These are phyloP conservation scores for Carduelis carduelis DNA, from an alignment of 2,797 vertebrate species.

Conservation along the genomic window DNA sequence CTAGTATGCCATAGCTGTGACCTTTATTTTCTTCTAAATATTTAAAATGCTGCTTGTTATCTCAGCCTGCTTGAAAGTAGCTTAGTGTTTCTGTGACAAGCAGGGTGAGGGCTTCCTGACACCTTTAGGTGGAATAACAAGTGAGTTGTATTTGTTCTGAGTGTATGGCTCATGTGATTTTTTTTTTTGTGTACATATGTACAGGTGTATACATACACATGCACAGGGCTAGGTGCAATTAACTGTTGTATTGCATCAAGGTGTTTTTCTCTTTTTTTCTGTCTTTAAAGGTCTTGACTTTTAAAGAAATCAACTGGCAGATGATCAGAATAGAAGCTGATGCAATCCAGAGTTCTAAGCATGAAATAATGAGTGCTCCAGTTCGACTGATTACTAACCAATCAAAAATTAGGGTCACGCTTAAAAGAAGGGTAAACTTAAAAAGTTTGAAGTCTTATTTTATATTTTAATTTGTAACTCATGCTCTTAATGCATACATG, in stretches of 20 bases:
- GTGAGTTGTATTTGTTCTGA: background rate
- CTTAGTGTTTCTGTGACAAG: background rate
- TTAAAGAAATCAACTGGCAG: slow-evolving; percentile 99
- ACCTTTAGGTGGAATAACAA: background rate
- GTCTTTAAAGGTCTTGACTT: slow-evolving; percentile 88
- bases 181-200: background rate
- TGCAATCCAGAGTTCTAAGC: slow-evolving; percentile 93
- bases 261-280: slow-evolving; percentile 15
- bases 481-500: background rate
- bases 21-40: background rate
- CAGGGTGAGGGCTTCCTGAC: background rate
- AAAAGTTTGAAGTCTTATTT: background rate
- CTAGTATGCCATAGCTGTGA: background rate
- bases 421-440: slow-evolving; percentile 92
- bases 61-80: background rate
- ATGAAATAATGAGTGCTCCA: slow-evolving; percentile 94
- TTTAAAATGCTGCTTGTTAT: background rate
- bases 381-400: slow-evolving; percentile 98
- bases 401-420: slow-evolving; percentile 94
- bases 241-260: background rate
- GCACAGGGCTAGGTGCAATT: background rate
- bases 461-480: background rate
- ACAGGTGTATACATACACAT: background rate
- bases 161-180: background rate
- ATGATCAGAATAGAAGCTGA: slow-evolving; percentile 99